Percentiles rank a stretch among this genome's conserved stretches.
phyloP scores from a whole-genome alignment of 2,113 vertebrate genomes.

The Terrapene triunguis region DNA sequence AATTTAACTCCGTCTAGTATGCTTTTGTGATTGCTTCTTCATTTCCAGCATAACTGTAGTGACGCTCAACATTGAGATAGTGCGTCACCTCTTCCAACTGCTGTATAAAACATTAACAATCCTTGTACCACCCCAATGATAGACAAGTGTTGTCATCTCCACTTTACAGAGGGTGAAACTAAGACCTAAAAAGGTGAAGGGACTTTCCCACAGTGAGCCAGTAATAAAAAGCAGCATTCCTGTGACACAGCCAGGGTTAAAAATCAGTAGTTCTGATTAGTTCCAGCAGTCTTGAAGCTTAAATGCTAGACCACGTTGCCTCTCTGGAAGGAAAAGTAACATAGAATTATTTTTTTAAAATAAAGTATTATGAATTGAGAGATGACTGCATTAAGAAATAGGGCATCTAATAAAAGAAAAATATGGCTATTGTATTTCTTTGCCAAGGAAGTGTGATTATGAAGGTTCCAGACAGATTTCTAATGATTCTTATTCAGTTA shows the following conservation, averaged over 20 bases:
- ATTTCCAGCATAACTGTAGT: neutral
- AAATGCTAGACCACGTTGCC: neutral
- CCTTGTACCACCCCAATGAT: neutral
- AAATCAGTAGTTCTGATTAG: neutral
- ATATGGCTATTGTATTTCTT: neutral
- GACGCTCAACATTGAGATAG: neutral
- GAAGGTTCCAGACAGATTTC: neutral
- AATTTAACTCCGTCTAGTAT: neutral
- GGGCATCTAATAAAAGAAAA: neutral
- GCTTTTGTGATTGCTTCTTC: neutral
- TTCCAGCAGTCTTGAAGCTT: neutral
- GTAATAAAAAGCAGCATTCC: neutral
- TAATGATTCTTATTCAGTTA: neutral
- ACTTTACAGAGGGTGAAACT: neutral
- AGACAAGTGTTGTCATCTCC: neutral
- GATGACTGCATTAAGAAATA: neutral
- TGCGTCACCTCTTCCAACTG: neutral
- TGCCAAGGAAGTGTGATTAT: neutral
- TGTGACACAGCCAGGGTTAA: accelerated
- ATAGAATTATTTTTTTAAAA: neutral
- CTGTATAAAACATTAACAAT: neutral
- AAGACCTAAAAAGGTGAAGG: neutral
- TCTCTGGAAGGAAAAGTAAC: neutral
- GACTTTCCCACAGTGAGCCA: neutral
- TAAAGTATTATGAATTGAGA: neutral